A percentile compares a stretch with the other conserved stretches of the same genome.
These are phyloP conservation scores for Malaclemys terrapin DNA, from an alignment of 2,113 vertebrate genomes.

Conservation along the genomic window DNA sequence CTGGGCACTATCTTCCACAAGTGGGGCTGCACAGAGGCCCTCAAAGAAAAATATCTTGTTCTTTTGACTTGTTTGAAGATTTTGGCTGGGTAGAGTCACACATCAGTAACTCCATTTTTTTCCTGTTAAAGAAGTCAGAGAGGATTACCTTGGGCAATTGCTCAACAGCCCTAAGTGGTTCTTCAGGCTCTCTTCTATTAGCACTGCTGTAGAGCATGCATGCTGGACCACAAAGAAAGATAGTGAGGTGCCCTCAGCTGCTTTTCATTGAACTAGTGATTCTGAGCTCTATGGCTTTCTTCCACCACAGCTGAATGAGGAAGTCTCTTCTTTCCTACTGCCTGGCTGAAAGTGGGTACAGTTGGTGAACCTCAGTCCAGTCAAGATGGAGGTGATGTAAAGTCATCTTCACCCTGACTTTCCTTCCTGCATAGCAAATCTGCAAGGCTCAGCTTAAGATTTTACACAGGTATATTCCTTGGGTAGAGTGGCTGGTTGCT, in stretches of 20 bases:
- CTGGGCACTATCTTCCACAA: background rate
- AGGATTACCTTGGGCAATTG: background rate
- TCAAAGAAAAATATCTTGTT: background rate
- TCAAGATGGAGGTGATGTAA: background rate
- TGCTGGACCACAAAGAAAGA: background rate
- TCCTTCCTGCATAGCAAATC: background rate
- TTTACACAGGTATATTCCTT: background rate
- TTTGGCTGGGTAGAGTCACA: background rate
- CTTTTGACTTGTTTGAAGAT: background rate
- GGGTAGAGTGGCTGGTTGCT: background rate
- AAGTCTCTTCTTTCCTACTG: background rate
- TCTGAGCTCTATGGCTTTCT: background rate
- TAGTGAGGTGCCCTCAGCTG: background rate
- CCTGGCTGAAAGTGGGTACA: background rate
- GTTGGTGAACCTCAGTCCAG: background rate
- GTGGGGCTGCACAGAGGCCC: background rate
- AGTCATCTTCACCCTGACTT: accelerated
- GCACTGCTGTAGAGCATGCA: accelerated
- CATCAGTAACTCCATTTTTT: background rate
- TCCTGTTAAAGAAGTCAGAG: background rate
- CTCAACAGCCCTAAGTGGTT: background rate
- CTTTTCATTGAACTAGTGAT: background rate
- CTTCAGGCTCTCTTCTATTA: background rate
- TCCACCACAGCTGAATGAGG: background rate
- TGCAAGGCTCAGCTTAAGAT: background rate